phyloP scores from a whole-genome alignment of 2,113 vertebrate species.

The Corythoichthys haematopterus region DNA sequence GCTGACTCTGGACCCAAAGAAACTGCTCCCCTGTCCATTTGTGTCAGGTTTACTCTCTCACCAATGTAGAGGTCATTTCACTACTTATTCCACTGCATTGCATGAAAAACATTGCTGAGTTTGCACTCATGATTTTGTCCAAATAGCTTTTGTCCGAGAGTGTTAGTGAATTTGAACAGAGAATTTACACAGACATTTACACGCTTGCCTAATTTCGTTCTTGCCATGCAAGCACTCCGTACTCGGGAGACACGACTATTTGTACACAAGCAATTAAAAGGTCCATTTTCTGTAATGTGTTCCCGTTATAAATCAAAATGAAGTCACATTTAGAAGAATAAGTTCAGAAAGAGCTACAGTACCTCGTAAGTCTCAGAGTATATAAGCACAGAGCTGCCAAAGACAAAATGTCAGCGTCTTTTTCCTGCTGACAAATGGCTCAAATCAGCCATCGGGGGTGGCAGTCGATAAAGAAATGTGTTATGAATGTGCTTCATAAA shows the following conservation, averaged over 20 bases:
- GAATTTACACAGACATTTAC: neutral
- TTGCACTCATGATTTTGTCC: neutral
- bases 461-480: neutral
- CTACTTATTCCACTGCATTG: neutral
- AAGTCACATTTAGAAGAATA: neutral
- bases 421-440: neutral
- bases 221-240: neutral
- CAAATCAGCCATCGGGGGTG: neutral
- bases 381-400: neutral
- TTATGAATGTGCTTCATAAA: constrained; percentile 5
- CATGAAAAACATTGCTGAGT: neutral
- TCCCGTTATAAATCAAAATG: neutral
- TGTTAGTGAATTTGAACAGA: neutral
- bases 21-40: neutral
- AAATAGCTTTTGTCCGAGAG: neutral
- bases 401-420: neutral
- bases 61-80: neutral
- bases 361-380: neutral
- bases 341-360: neutral
- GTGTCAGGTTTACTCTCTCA: neutral
- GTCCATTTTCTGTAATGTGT: neutral
- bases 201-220: neutral
- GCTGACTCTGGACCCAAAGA: too few species aligned
- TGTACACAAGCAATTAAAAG: constrained; percentile 2
- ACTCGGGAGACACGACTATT: neutral